Base-by-base conservation (phyloP, 2,113 vertebrate genomes). In the Callopanchax toddi region DNA sequence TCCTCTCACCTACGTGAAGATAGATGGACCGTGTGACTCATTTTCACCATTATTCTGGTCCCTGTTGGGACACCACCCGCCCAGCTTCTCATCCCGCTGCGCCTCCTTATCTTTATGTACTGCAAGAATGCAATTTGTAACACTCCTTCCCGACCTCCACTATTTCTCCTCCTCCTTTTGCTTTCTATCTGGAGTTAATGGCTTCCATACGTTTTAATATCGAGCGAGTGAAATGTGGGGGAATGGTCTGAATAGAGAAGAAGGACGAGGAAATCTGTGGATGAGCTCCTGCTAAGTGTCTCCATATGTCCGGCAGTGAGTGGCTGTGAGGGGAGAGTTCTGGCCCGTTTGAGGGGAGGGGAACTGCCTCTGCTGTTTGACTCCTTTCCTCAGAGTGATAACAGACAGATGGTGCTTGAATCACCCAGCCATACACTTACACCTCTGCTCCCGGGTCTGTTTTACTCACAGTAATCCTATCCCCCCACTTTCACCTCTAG, bases 271-370 rank as follows among this genome's bases (percentile, higher is more conserved):
- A 89, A 91, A 89, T 90, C 78, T 91, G 81, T 88, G 77, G 79
- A 91, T 89, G 82, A 88, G 89, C 89, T 93, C 85, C 89, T 87
- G 87, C 85, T 91, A 91, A 92, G 85, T 85, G 79, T 82, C 86
- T 89, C 90, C 92, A 91, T 85, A 88, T 92, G 92, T 78, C 62
- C 64, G 64, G 71, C 72, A 71, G 42, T 4, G 43, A 82, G 78
- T 23, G 63, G 55, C 79, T 74, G 74, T n/a, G 22, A 66, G 69
- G 55, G 68, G 68, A 77, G 61, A 67, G 71, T 56, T 74, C 60
- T 54, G 66, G 70, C 44, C 61, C 18, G 63, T 64, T 46, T 18
- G 40, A 66, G 60, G 56, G 64, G 45, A 64, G 22, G 57, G 66
- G 53, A 59, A 23, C 36, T 49, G 78, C 37, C 55, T 53, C 1